A percentile compares a stretch with the other conserved stretches of the same genome.
phyloP scores from a whole-genome alignment of 2,113 vertebrate species.

The Proteles cristata region DNA sequence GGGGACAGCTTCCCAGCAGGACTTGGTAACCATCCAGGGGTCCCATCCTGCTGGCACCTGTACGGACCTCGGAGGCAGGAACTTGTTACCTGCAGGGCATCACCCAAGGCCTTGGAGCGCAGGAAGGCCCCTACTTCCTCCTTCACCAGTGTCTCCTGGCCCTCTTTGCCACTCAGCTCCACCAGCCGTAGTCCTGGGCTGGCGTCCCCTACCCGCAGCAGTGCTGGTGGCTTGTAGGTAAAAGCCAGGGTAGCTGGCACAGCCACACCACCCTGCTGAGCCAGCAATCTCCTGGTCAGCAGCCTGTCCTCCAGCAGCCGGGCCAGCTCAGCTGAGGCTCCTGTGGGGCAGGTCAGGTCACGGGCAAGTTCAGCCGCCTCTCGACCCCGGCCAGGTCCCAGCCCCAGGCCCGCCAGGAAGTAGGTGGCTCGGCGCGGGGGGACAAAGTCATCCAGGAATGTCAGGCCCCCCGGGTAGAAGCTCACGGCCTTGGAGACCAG shows the following conservation, averaged over 20 bases:
- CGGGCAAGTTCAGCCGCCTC: conserved; percentile 83
- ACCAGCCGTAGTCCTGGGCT: conserved; percentile 77
- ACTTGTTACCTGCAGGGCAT: conserved; percentile 81
- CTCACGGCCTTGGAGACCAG: conserved; percentile 87
- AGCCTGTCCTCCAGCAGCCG: conserved; percentile 85
- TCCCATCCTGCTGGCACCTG: not conserved
- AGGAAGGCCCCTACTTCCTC: conserved; percentile 86
- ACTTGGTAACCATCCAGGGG: not conserved
- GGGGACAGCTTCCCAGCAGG: not conserved
- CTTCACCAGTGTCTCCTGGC: conserved; percentile 80
- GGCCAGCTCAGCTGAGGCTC: conserved; percentile 82
- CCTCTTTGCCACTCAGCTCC: conserved; percentile 81
- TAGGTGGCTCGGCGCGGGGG: conserved; percentile 88
- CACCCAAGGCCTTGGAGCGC: conserved; percentile 78
- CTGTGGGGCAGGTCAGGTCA: conserved; percentile 87
- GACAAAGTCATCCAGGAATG: conserved; percentile 84
- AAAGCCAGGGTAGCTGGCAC: conserved; percentile 88
- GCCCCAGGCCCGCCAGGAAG: conserved; percentile 82
- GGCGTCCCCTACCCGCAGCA: conserved; percentile 53
- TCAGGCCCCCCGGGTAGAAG: conserved; percentile 87
- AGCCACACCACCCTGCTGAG: conserved; percentile 60
- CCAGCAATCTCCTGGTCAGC: conserved; percentile 83
- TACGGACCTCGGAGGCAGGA: not conserved
- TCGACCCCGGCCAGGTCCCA: conserved; percentile 56
- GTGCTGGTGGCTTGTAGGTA: conserved; percentile 63